Conservation (phyloP, 2,888 invertebrate species). For the Petrolisthes cinctipes region DNA sequence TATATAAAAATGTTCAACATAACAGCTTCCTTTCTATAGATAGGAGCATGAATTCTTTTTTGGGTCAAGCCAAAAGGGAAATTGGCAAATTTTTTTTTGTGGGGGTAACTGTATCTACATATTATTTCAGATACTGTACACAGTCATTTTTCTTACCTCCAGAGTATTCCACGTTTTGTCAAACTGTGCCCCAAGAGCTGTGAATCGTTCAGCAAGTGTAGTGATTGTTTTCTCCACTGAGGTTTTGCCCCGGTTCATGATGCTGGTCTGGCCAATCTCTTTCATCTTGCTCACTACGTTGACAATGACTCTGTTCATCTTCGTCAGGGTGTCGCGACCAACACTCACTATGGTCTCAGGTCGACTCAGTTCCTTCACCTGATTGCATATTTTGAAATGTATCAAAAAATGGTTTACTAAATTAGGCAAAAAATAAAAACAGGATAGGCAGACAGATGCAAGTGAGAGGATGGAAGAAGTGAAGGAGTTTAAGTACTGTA, state of each 20-base stretch:
- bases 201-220: constrained; percentile 39
- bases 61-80: too few relatives aligned
- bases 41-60: too few relatives aligned
- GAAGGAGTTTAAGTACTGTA: too few relatives aligned
- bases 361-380: constrained; percentile 59
- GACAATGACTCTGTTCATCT: constrained; percentile 65
- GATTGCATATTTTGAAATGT: background rate
- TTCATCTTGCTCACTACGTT: constrained; percentile 65
- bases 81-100: too few relatives aligned
- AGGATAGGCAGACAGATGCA: constrained; percentile 12
- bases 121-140: too few relatives aligned
- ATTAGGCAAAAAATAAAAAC: constrained; percentile 9
- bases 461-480: too few relatives aligned
- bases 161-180: constrained; percentile 62
- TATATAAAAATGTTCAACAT: too few relatives aligned
- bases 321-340: constrained; percentile 52
- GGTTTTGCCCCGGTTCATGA: constrained; percentile 59
- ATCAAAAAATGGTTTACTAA: background rate
- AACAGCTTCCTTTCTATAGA: too few relatives aligned
- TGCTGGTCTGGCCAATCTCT: constrained; percentile 60
- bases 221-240: constrained; percentile 51
- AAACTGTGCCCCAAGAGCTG: constrained; percentile 56
- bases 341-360: constrained; percentile 50
- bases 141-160: constrained; percentile 51
- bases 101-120: too few relatives aligned